Conservation (phyloP, 2,797 vertebrate species). For the Carcharodon carcharias region DNA sequence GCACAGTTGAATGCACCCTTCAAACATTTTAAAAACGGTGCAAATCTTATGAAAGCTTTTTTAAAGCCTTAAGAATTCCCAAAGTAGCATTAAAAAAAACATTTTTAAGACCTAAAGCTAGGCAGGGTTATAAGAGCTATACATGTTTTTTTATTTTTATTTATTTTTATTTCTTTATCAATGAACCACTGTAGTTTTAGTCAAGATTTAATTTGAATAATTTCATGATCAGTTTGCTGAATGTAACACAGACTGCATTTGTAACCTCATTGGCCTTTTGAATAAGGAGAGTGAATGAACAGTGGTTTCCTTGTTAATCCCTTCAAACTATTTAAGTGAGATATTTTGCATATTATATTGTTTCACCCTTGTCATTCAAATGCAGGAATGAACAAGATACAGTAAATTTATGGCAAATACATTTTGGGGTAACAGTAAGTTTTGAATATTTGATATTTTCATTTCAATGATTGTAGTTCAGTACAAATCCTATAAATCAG, state of each 20-base stretch:
- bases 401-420: too few relatives aligned
- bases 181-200: not conserved
- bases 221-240: not conserved
- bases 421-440: not conserved
- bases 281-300: not conserved
- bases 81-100: not conserved
- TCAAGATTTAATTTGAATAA: not conserved
- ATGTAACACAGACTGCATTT: not conserved
- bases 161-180: not conserved
- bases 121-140: not conserved
- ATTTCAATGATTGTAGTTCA: not conserved
- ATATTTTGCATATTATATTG: not conserved
- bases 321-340: not conserved
- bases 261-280: not conserved
- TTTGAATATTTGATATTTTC: not conserved
- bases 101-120: not conserved
- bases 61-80: not conserved
- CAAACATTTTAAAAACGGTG: not conserved
- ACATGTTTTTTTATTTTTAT: not conserved
- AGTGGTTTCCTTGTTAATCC: constrained; percentile 1
- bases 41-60: not conserved
- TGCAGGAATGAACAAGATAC: not conserved
- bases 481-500: not conserved
- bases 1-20: not conserved
- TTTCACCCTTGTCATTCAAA: constrained; percentile 3